Base-by-base conservation (phyloP, 2,113 vertebrate genomes). In the Reinhardtius hippoglossoides region DNA sequence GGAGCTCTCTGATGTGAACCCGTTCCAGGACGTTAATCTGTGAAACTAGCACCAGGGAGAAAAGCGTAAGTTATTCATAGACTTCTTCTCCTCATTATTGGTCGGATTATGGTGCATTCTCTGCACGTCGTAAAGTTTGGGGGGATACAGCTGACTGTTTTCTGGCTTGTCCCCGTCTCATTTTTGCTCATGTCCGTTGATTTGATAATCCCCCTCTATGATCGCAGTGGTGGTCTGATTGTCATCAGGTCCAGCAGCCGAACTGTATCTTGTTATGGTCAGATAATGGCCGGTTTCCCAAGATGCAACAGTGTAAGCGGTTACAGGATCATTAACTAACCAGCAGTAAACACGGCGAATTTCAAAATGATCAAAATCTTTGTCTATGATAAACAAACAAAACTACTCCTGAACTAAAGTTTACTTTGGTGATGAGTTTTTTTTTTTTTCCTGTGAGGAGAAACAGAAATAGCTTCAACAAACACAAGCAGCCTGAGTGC, bases 131-230 rank as follows among this genome's bases (percentile, higher is more conserved):
- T 86, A 78, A 88, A 76, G 24, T 68, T 21, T 2, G 74, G 61
- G 20, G 59, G 52, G 40, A 74, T 56, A 60, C 52, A 58, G 67
- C 46, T 16, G 14, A 46, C 70, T 69, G 63, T 69, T 67, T 48
- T 80, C 67, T 78, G 67, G 52, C 52, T 80, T 52, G 26, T 77
- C 26, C 62, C 44, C 2, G 12, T 81, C 61, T 73, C 40, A 48
- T 82, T 80, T 76, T 21, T 67, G 18, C 52, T 69, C 58, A 35
- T 83, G 84, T 73, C 69, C 83, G 83, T 83, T 27, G 78, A 85
- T 89, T 77, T 44, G 42, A 67, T 68, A 80, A 85, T 83, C 55
- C 72, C 60, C 15, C 15, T 67, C 71, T 26, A 23, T 56, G 71
- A 82, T 78, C 66, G 71, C 72, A 69, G 70, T 5, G 54, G 67